A percentile compares a stretch with the other conserved stretches of the same genome.
These are phyloP conservation scores for Edolisoma coerulescens DNA, from an alignment of 2,113 vertebrate genomes.

Conservation along the genomic window DNA sequence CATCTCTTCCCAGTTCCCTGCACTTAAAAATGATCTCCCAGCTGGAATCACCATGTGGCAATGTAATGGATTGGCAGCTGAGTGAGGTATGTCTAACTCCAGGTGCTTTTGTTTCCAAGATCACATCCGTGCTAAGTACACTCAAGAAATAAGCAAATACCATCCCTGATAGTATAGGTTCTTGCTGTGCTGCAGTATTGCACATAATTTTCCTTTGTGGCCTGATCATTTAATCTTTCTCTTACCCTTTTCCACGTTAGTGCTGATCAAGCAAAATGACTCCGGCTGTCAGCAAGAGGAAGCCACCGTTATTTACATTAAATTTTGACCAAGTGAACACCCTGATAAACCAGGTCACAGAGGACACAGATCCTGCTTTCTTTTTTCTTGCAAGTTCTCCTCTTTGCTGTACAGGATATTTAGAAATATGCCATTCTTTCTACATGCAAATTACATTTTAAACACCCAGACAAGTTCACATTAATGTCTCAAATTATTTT, in stretches of 20 bases:
- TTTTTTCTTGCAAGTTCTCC: neutral
- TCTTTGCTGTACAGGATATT: neutral
- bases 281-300: conserved; percentile 16
- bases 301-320: conserved; percentile 45
- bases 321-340: conserved; percentile 13
- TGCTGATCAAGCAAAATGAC: conserved; percentile 3
- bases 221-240: neutral
- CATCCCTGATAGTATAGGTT: neutral
- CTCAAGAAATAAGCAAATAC: neutral
- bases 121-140: neutral
- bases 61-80: neutral
- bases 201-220: neutral
- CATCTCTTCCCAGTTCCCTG: neutral
- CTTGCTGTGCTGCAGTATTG: neutral
- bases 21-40: neutral
- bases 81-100: neutral
- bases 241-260: neutral
- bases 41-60: rapidly evolving
- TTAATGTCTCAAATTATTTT: neutral
- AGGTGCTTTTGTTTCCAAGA: neutral
- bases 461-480: neutral
- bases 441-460: neutral
- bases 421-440: neutral
- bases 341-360: conserved; percentile 47
- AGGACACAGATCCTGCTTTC: neutral